Evolutionary conservation across 2,888 invertebrate genomes (phyloP).

Genomic region (Scaptomyza parva): DNA sequence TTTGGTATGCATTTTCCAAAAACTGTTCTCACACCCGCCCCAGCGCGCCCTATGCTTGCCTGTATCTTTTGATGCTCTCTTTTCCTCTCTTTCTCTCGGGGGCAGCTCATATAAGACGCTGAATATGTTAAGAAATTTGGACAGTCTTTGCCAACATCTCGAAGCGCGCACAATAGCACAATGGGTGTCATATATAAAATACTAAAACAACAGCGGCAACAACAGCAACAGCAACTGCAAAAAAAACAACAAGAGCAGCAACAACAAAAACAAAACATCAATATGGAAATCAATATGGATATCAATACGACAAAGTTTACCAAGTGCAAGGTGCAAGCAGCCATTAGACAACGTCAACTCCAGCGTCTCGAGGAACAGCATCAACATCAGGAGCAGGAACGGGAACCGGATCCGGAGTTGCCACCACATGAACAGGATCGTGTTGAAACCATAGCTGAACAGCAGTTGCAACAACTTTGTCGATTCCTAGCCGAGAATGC

Average conservation of each 20-base stretch:
- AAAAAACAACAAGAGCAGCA: conserved; percentile 12
- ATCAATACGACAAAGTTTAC: conserved; percentile 48
- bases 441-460: conserved; percentile 56
- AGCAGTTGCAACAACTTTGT: conserved; percentile 81
- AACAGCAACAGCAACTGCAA: conserved; percentile 42
- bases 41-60: neutral
- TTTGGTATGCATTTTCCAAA: conserved; percentile 58
- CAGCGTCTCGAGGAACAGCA: conserved; percentile 15
- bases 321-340: conserved; percentile 66
- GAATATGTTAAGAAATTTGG: conserved; percentile 47
- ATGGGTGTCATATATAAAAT: conserved; percentile 82
- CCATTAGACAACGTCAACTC: conserved; percentile 59
- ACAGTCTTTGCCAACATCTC: conserved; percentile 67
- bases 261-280: conserved; percentile 18
- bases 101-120: conserved; percentile 51
- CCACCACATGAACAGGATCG: conserved; percentile 14
- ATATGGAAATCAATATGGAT: too few relatives aligned
- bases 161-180: conserved; percentile 52
- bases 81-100: conserved; percentile 10
- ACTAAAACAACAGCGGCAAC: conserved; percentile 72
- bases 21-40: conserved; percentile 34
- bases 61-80: neutral
- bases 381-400: conserved; percentile 13
- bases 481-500: conserved; percentile 82
- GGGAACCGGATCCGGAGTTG: conserved; percentile 2